Percentiles rank a stretch among this genome's conserved stretches.
Conservation (phyloP, 2,888 invertebrate genomes). For the Synanthedon vespiformis region DNA sequence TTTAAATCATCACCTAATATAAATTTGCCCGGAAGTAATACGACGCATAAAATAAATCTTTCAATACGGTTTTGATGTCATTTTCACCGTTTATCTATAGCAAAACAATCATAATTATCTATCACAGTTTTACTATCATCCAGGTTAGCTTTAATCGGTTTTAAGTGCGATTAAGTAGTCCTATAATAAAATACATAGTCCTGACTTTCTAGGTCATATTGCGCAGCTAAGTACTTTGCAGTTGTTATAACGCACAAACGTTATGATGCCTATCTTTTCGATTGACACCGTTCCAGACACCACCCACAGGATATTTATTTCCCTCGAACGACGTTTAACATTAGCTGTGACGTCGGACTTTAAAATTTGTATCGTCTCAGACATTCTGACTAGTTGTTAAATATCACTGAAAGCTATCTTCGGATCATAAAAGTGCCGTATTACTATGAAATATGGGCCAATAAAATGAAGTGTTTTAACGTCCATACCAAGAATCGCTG, state of each 20-base stretch:
- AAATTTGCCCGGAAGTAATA: too few relatives aligned
- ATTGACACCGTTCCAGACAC: background rate
- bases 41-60: too few relatives aligned
- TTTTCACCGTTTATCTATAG: too few relatives aligned
- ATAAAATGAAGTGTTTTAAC: constrained; percentile 8
- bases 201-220: too few relatives aligned
- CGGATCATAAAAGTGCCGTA: constrained; percentile 12
- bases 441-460: constrained; percentile 12
- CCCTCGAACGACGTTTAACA: background rate
- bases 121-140: too few relatives aligned
- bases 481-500: background rate
- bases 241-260: background rate
- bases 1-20: too few relatives aligned
- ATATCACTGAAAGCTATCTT: constrained; percentile 14
- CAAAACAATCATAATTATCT: too few relatives aligned
- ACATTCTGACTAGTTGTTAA: constrained; percentile 27
- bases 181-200: too few relatives aligned
- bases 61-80: too few relatives aligned
- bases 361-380: constrained; percentile 19
- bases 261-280: background rate
- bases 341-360: background rate
- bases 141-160: too few relatives aligned
- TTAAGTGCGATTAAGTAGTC: too few relatives aligned
- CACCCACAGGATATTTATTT: background rate
- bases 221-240: too few relatives aligned